phyloP scores from a whole-genome alignment of 2,113 vertebrate genomes.

The Ailurus styani region DNA sequence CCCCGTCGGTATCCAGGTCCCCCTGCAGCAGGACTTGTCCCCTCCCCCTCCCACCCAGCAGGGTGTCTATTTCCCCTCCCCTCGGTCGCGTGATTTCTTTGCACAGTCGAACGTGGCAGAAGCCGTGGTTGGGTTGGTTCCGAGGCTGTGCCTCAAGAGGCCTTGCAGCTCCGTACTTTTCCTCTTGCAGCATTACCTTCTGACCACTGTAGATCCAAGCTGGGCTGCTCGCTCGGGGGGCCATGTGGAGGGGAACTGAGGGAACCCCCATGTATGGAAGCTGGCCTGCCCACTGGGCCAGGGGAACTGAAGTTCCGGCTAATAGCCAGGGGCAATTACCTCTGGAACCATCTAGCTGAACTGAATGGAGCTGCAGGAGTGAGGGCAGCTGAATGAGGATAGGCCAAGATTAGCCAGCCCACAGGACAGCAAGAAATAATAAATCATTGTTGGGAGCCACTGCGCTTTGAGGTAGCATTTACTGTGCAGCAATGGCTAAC shows the following conservation, averaged over 20 bases:
- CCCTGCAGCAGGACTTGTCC: accelerated
- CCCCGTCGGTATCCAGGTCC: neutral
- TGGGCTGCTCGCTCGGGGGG: neutral
- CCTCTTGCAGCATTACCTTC: neutral
- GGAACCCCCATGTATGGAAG: neutral
- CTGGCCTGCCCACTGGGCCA: neutral
- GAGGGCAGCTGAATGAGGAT: neutral
- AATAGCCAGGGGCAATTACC: neutral
- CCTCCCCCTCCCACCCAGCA: neutral
- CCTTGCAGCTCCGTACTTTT: neutral
- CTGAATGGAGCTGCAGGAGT: neutral
- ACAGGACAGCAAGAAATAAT: neutral
- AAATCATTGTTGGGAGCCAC: neutral
- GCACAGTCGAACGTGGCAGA: too few relatives aligned
- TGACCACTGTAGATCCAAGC: accelerated
- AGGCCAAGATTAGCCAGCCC: neutral
- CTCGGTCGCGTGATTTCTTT: neutral
- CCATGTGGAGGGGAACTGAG: neutral
- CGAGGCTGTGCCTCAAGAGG: neutral
- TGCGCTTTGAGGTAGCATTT: neutral
- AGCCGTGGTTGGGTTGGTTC: too few relatives aligned
- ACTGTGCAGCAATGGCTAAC: neutral
- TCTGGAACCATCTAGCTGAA: neutral
- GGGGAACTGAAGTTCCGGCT: neutral
- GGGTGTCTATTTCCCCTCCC: neutral